Percentiles rank a stretch among this genome's conserved stretches.
These are phyloP conservation scores for Heterochromis multidens DNA, from an alignment of 2,113 vertebrate genomes.

Conservation along the genomic window DNA sequence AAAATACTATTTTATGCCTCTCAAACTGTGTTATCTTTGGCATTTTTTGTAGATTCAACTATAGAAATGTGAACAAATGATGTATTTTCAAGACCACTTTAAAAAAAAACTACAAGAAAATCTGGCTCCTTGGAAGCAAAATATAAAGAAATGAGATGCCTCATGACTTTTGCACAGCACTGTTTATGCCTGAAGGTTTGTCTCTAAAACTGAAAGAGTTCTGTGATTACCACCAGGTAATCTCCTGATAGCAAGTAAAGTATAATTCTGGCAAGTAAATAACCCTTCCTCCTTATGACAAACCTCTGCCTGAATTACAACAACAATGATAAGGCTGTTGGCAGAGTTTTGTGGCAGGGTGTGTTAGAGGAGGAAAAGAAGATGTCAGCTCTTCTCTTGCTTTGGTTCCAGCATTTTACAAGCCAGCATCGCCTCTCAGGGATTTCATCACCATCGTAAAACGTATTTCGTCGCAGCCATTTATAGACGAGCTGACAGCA, in stretches of 20 bases:
- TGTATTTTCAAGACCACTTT: not conserved
- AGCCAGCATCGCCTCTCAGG: slow-evolving; percentile 11
- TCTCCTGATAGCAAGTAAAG: not conserved
- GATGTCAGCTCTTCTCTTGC: slow-evolving; percentile 9
- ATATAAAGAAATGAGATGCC: not conserved
- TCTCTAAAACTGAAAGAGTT: not conserved
- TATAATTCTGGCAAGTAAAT: not conserved
- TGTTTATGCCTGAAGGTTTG: not conserved
- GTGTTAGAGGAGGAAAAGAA: not conserved
- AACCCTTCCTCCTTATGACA: not conserved
- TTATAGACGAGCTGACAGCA: slow-evolving; percentile 15
- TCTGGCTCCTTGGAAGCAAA: rapidly evolving
- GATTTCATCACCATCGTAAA: slow-evolving; percentile 34
- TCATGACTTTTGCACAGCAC: no score
- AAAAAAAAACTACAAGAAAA: not conserved
- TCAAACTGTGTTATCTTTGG: not conserved
- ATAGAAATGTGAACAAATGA: not conserved
- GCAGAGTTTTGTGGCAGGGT: not conserved
- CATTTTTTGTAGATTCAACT: not conserved
- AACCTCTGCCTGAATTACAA: slow-evolving; percentile 18
- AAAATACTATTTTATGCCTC: not conserved
- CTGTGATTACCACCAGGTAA: not conserved
- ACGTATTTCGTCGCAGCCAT: not conserved
- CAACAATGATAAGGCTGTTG: not conserved
- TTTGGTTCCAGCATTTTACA: slow-evolving; percentile 5